A percentile compares a stretch with the other conserved stretches of the same genome.
phyloP scores from a whole-genome alignment of 1,140 invertebrate species.

The Conus ventricosus region DNA sequence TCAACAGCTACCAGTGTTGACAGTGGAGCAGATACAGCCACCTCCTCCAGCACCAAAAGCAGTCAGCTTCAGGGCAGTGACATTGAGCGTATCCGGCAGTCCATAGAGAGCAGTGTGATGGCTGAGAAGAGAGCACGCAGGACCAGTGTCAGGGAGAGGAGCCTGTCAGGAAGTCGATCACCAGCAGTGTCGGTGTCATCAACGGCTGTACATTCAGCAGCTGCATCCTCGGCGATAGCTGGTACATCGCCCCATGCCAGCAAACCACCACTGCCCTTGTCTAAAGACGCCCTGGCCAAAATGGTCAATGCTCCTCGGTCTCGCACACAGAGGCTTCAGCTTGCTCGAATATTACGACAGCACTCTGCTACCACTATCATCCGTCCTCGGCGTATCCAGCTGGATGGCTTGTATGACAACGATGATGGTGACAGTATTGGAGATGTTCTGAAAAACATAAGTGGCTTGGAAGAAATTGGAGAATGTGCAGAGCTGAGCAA shows the following conservation, averaged over 20 bases:
- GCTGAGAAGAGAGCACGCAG: background rate
- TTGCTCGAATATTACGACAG: conserved; percentile 53
- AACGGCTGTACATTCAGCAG: background rate
- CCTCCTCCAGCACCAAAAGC: conserved; percentile 1
- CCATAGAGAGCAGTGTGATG: conserved; percentile 45
- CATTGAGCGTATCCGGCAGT: conserved; percentile 43
- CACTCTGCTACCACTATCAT: conserved; percentile 47
- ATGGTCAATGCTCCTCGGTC: conserved; percentile 60
- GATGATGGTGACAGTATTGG: conserved; percentile 40
- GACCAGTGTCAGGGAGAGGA: background rate
- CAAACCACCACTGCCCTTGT: conserved; percentile 24
- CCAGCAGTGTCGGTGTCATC: background rate
- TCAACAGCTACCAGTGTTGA: background rate
- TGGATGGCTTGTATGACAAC: conserved; percentile 49
- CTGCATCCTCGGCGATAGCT: background rate
- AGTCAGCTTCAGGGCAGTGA: conserved; percentile 9
- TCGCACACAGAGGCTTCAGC: conserved; percentile 52
- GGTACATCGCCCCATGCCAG: no score
- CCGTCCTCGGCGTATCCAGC: conserved; percentile 46
- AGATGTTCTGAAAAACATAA: conserved; percentile 14
- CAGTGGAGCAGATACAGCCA: background rate
- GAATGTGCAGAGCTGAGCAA: conserved; percentile 11
- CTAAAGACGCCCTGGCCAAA: conserved; percentile 55
- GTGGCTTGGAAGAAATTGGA: conserved; percentile 14
- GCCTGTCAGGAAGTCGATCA: background rate